Base-by-base conservation (phyloP, 2,888 invertebrate genomes). In the Dione juno region DNA sequence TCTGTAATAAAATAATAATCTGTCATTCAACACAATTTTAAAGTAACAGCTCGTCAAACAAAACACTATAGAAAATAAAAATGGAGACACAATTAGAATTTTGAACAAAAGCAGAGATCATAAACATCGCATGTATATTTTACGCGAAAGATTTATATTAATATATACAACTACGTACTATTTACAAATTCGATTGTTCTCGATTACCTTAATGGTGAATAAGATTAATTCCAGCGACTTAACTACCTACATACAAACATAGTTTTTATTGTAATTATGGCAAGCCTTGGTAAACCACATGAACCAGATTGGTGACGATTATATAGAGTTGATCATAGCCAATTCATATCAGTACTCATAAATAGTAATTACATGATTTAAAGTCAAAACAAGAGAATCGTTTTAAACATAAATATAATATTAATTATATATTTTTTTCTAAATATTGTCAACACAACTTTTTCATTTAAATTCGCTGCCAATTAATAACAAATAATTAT, bases 161-260 rank as follows among this genome's bases (percentile, higher is more conserved):
- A 45, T 70, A 70, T 70, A 63, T 70, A 70, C 70, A 70, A 45
- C 53, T 70, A 70, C 66, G 63, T 67, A 67, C 57, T 70, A 70
- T 70, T 70, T 70, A 67, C 66, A 63, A 57, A 67, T 64, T 63
- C 57, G 54, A 69, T 69, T 63, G 63, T 70, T 66, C 66, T 61
- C 40, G 35, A 69, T 66, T 45, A 66, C 45, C 21, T 40, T 54
- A 16, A 64, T 64, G 63, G 57, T 54, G 53, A 61, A 40, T 64
- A 35, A 3, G 10, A n/a, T 48, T 48, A 43, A 45, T 40, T 69
- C 54, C 63, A 64, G 63, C 53, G 48, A 54, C 48, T 48, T 63
- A 61, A 37, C 41, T 61, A 61, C 45, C 1, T 45, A 35, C 28
- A n/a, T 59, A 43, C 9, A 43, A 10, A 43, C 6, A 45, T 16